These are phyloP conservation scores for Xenentodon cancila DNA, from an alignment of 2,797 vertebrate species.

Conservation along the genomic window DNA sequence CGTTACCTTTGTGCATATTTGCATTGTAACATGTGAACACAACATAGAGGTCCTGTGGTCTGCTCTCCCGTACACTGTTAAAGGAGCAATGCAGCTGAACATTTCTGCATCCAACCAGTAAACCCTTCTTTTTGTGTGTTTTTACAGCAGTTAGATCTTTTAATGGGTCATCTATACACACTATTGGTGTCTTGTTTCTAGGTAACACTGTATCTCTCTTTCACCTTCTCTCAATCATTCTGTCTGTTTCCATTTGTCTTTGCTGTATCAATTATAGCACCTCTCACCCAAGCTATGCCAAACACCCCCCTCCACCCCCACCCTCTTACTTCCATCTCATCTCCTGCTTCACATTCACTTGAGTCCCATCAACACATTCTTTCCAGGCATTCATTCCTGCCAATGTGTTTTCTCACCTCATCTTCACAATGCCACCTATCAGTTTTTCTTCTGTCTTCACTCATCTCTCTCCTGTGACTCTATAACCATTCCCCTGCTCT, in stretches of 20 bases:
- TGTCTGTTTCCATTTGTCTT: slow-evolving; percentile 50
- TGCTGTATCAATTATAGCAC: slow-evolving; percentile 36
- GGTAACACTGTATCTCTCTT: slow-evolving; percentile 32
- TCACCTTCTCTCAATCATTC: slow-evolving; percentile 39
- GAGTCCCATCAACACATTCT: slow-evolving; percentile 55
- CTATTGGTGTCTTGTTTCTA: slow-evolving; percentile 14
- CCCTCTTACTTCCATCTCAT: slow-evolving; percentile 22
- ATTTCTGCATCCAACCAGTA: slow-evolving; percentile 15
- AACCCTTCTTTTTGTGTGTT: slow-evolving; percentile 16
- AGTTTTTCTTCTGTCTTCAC: slow-evolving; percentile 29
- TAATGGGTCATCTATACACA: slow-evolving; percentile 35
- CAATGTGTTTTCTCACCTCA: slow-evolving; percentile 60
- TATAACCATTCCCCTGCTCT: slow-evolving; percentile 18
- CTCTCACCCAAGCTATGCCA: slow-evolving; percentile 24
- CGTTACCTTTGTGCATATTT: slow-evolving; percentile 41
- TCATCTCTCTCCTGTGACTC: slow-evolving; percentile 20
- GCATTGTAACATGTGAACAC: slow-evolving; percentile 54
- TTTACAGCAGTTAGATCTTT: slow-evolving; percentile 19
- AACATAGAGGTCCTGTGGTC: slow-evolving; percentile 15
- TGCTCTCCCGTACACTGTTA: slow-evolving; percentile 8
- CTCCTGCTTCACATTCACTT: slow-evolving; percentile 51
- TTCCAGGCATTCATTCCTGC: slow-evolving; percentile 29
- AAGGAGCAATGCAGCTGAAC: slow-evolving; percentile 19
- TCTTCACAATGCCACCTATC: slow-evolving; percentile 31
- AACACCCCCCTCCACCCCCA: slow-evolving; percentile 12